A percentile compares a stretch with the other conserved stretches of the same genome.
Conservation (phyloP, 2,888 invertebrate genomes). For the Nomada goodeniana region DNA sequence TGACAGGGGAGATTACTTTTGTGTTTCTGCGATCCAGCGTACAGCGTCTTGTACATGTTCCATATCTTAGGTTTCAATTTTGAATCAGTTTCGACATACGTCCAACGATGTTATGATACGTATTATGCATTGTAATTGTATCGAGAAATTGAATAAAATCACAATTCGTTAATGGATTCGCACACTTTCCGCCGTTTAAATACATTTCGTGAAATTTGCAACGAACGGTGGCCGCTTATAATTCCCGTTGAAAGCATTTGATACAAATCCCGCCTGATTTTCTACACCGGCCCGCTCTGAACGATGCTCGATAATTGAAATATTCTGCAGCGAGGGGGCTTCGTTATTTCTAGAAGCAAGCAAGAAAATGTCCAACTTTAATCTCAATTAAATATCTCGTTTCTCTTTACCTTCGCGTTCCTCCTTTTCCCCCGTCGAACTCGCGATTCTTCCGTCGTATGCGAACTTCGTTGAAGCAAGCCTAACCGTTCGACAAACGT, state of each 20-base stretch:
- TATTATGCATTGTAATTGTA: slow-evolving; percentile 8
- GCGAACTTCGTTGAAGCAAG: slow-evolving; percentile 21
- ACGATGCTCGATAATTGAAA: slow-evolving; percentile 20
- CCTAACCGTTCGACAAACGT: slow-evolving; percentile 41
- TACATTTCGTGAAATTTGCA: neutral
- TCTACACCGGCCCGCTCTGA: neutral
- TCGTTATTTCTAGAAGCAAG: neutral
- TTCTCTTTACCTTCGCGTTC: neutral
- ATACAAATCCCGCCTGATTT: slow-evolving; percentile 2
- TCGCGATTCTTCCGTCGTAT: slow-evolving; percentile 2
- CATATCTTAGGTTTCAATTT: slow-evolving; percentile 54
- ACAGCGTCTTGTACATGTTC: slow-evolving; percentile 28
- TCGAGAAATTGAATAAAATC: neutral
- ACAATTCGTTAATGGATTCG: slow-evolving; percentile 3
- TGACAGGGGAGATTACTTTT: slow-evolving; percentile 73
- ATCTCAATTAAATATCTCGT: slow-evolving; percentile 40
- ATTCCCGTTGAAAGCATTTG: slow-evolving; percentile 6
- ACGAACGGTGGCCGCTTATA: neutral
- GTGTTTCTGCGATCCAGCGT: slow-evolving; percentile 52
- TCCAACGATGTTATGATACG: slow-evolving; percentile 41
- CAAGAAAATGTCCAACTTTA: slow-evolving; percentile 20
- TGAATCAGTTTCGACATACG: slow-evolving; percentile 36
- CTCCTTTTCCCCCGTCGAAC: neutral
- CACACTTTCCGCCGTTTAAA: neutral
- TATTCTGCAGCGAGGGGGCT: neutral